Evolutionary conservation across 2,797 vertebrate species (phyloP).

Genomic region (Macropus fuliginosus): DNA sequence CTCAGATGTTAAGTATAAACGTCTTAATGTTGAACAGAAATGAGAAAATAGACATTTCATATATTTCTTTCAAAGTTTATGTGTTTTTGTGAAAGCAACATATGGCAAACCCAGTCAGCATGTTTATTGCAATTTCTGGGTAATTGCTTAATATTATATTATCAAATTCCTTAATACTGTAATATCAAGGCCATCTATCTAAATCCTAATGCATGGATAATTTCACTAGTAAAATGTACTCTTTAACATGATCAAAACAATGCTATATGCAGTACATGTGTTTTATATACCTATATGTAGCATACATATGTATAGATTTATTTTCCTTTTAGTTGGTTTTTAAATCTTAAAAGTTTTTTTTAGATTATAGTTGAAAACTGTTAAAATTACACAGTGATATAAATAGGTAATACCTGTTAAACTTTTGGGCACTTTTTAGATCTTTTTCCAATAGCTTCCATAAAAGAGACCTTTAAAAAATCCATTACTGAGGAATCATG

Average conservation of each 20-base stretch:
- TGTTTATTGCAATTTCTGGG: conserved; percentile 4
- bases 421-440: conserved; percentile 16
- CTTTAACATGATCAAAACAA: background rate
- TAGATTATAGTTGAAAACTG: background rate
- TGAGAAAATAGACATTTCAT: conserved; percentile 32
- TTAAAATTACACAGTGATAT: background rate
- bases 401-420: background rate
- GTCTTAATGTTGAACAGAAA: conserved; percentile 12
- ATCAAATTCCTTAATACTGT: background rate
- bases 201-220: background rate
- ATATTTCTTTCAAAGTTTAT: conserved; percentile 44
- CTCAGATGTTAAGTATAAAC: background rate
- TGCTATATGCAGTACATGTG: background rate
- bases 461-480: background rate
- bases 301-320: background rate
- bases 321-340: background rate
- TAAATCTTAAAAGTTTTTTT: background rate
- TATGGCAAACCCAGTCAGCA: background rate
- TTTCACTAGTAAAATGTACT: background rate
- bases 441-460: background rate
- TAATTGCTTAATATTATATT: conserved; percentile 4
- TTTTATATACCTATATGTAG: background rate
- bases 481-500: background rate
- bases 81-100: background rate
- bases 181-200: background rate